Evolutionary conservation across 2,113 vertebrate species (phyloP).

Genomic region (Ivindomyrus marchei): DNA sequence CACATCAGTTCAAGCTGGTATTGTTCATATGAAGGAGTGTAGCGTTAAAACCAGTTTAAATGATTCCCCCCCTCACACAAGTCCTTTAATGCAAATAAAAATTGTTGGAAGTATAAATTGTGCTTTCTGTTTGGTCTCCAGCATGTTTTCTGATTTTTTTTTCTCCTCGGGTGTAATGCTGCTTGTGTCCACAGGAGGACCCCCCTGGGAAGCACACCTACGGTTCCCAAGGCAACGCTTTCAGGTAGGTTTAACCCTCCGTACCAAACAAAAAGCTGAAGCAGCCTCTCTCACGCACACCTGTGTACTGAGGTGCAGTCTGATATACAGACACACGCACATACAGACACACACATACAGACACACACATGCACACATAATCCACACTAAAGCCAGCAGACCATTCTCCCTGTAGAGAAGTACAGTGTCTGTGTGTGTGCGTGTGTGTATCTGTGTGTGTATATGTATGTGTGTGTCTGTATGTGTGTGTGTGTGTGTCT

Average conservation of each 20-base stretch:
- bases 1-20: background rate
- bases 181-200: slow-evolving; percentile 74
- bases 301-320: background rate
- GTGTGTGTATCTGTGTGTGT: background rate
- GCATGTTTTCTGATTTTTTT: background rate
- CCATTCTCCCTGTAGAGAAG: background rate
- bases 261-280: slow-evolving; percentile 25
- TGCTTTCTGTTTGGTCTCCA: background rate
- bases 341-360: too few relatives aligned
- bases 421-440: background rate
- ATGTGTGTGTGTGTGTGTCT: background rate
- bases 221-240: slow-evolving; percentile 81
- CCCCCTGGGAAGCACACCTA: slow-evolving; percentile 75
- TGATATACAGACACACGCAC: background rate
- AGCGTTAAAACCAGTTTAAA: background rate
- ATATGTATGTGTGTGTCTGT: background rate
- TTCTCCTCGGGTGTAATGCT: slow-evolving; percentile 41
- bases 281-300: background rate
- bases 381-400: background rate
- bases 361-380: background rate
- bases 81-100: background rate
- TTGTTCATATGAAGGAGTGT: background rate
- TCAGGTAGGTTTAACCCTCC: slow-evolving; percentile 69
- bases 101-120: background rate
- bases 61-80: background rate